Base-by-base conservation (phyloP, 2,113 vertebrate species). In the Neopipo cinnamomea region DNA sequence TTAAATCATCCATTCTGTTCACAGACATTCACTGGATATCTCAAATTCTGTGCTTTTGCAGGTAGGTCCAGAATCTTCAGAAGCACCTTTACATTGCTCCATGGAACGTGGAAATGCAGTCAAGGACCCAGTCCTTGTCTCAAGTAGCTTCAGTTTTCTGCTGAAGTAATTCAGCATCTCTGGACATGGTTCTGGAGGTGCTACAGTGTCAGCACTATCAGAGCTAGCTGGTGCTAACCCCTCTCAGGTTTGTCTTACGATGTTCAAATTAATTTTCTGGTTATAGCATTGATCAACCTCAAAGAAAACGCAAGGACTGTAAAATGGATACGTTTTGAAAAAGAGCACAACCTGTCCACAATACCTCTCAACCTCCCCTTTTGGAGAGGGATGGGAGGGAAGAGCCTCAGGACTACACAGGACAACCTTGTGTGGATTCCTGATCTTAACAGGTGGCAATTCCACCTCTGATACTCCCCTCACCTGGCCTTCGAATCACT, bases 351-450 rank as follows among this genome's bases (percentile, higher is more conserved):
- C 15, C 28, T 37, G 5, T 41, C 23, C 24, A 31, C 15, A 35
- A 3, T 27, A 10, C 5, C 3, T 65, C 13, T 47, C 11, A 53
- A 5, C 2, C 5, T 58, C 5, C 2, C 4, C 1, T 56, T 82
- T 62, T 42, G 9, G 24, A 30, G 8, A 5, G 8, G 9, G 2
- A 24, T 31, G 25, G 21, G 8, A 59, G 8, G 8, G 12, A 50
- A 53, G 74, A 71, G 28, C 10, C 30, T 80, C 55, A 86, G 41
- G 19, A 27, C 31, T 56, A 25, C 35, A 23, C 35, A 77, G 50
- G 11, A 73, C 18, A 20, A 21, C 8, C 15, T 19, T 70, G 18
- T 16, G 17, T 19, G 24, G 33, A 33, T 63, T 89, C 16, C 19
- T 47, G 7, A 30, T 33, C 31, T 71, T 49, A 27, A 27, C 4